Base-by-base conservation (phyloP, 2,888 invertebrate genomes). In the Yponomeuta malinellus region DNA sequence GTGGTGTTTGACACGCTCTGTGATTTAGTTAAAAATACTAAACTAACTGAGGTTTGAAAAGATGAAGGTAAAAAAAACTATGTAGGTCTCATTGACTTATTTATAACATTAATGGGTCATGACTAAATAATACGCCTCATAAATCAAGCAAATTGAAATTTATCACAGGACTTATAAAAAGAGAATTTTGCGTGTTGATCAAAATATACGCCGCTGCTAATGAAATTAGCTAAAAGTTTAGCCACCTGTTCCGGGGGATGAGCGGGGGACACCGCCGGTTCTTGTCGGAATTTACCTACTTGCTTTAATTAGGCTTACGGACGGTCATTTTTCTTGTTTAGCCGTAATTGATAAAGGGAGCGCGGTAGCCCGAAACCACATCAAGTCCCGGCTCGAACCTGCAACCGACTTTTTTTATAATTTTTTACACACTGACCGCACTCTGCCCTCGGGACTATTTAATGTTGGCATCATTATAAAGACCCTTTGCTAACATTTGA, bases 311-410 rank as follows among this genome's bases (percentile, higher is more conserved):
- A 89, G 88, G 81, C 86, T 88, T 87, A 87, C 83, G 80, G 84
- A 69, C 80, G 87, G 87, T 85, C 83, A 89, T 91, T 90, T 91
- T 90, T 91, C 90, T 90, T 91, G 85, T 89, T 90, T 90, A 91
- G 85, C 79, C 83, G 86, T 90, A 90, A 90, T 90, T 90, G 90
- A 90, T 89, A 89, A 87, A 88, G 87, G 88, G 87, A 83, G 81
- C 75, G 78, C 75, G 48, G 48, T 31, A 48, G 77, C 77, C 79
- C 76, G 78, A 76, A 75, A 78, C 82, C 81, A 80, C 83, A 81
- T 81, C 81, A 81, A 83, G 81, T 76, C 78, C 33, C 23, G 29
- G 68, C 37, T 37, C 10, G 65, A 65, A 33, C 31, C 72, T 79
- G 79, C 79, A 79, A 76, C 76, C 77, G 78, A 77, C 75, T 75